Base-by-base conservation (phyloP, 2,888 invertebrate genomes). In the Tenthredo distinguenda region DNA sequence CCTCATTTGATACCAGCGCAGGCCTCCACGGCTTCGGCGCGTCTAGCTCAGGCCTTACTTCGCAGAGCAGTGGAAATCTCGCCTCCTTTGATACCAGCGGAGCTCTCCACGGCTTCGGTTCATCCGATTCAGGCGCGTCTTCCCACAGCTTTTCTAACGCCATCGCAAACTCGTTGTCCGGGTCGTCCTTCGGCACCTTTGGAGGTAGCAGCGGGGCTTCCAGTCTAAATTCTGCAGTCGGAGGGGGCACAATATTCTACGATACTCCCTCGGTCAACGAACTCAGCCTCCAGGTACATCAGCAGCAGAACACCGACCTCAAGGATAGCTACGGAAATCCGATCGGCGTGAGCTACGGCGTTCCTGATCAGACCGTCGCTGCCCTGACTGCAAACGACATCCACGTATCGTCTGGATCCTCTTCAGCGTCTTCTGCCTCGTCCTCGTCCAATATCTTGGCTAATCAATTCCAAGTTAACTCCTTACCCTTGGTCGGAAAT, bases 311-410 rank as follows among this genome's bases (percentile, higher is more conserved):
- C 15, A 86, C 84, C 1, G 88, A 91, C 43, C 87, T 92, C 12
- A 93, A 91, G 83, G 92, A 93, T 81, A 93, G 93, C 84, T 93
- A 93, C 50, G 93, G 93, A 0, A 91, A 92, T 86, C 90, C 91
- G 0, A 84, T 93, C 5, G 90, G 90, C 34, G 68, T 83, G 26
- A 58, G 79, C 87, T 21, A 86, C 85, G 85, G 85, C 6, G 68
- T 58, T 21, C 50, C 85, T 7, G 85, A 85, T 47, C 85, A 85
- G 43, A 55, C 34, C 26, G 86, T 83, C n/a, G 87, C 86, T 6
- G 88, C 88, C 31, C 68, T 87, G 74, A 88, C 86, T 9, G 79
- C 84, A 15, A 87, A 86, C 40, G 86, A 86, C 4, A 85, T 88
- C 55, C 87, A 85, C 81, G 40, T 81, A 4, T 68, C 86, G 26